Evolutionary conservation across 2,113 vertebrate species (phyloP), one percentile per base, ranked within the genome.

Genomic region (Dolichallabes microphthalmus): DNA sequence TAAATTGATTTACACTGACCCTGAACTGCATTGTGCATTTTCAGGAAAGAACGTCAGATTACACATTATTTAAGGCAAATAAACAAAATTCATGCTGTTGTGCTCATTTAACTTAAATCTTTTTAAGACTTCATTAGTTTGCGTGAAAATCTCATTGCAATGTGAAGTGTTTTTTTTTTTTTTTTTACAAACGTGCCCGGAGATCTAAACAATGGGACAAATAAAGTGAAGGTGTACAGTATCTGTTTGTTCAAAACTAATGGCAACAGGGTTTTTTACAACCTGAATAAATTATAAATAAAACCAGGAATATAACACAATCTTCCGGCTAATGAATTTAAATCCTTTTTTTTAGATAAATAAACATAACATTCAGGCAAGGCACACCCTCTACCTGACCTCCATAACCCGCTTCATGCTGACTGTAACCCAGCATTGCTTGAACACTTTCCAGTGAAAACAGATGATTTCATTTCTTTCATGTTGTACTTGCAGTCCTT

Each of bases 401-500:
- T 76, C 77, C 11, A 35, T 63, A 63, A 60, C 68, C 22, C 7
- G 3, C 14, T 22, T 22, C 14, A 63, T 15, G 35, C 64, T 57
- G 39, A 79, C 55, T 14, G 15, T 27, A 80, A 63, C 27, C 50
- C 69, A 60, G 64, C 63, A 3, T 45, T 13, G 17, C 73, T 45
- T 25, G 5, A 3, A 61, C 17, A 57, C n/a, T 61, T 80, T 74
- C n/a, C 66, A 66, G 5, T 30, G 5, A 52, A 78, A 66, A 82
- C 7, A 39, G 55, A 73, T 35, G 60, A 78, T 79, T 82, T 82
- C 63, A 76, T 27, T 60, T 71, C 58, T 81, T 76, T 71, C 64
- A 60, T 64, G 35, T 60, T 3, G 0, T 78, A 1, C 57, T 20
- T 30, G 74, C 27, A 4, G 74, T 57, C 53, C 19, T 35, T 12